Evolutionary conservation across 2,797 vertebrate species (phyloP).

Genomic region (Okamejei kenojei): DNA sequence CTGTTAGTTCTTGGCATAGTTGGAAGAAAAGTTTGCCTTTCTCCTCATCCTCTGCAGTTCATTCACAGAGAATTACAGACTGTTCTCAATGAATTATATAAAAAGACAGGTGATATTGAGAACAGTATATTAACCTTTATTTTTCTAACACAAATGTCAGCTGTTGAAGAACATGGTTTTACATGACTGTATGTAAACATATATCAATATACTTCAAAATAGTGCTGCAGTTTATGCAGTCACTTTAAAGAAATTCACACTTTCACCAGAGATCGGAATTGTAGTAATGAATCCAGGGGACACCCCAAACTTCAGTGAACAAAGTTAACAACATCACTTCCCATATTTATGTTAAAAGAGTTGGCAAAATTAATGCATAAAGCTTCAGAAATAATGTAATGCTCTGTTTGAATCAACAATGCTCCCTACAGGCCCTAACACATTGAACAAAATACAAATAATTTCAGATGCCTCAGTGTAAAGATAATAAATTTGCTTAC

Average conservation of each 20-base stretch:
- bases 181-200: constrained; percentile 36
- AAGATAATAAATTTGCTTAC: background rate
- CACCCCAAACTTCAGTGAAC: background rate
- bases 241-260: constrained; percentile 11
- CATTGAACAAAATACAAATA: background rate
- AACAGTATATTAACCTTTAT: constrained; percentile 35
- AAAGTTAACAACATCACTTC: constrained; percentile 29
- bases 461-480: background rate
- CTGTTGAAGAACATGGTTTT: constrained; percentile 33
- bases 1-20: background rate
- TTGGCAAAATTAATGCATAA: constrained; percentile 11
- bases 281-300: background rate
- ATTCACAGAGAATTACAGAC: constrained; percentile 17
- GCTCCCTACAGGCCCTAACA: background rate
- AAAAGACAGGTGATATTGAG: constrained; percentile 35
- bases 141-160: constrained; percentile 37
- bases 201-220: constrained; percentile 24
- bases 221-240: background rate
- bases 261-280: constrained; percentile 28
- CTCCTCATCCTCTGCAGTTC: background rate
- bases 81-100: constrained; percentile 37
- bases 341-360: constrained; percentile 29
- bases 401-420: background rate
- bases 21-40: background rate
- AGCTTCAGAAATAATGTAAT: constrained; percentile 28